Evolutionary conservation across 2,797 vertebrate genomes (phyloP).

Genomic region (Scolopax bukidnonensis): DNA sequence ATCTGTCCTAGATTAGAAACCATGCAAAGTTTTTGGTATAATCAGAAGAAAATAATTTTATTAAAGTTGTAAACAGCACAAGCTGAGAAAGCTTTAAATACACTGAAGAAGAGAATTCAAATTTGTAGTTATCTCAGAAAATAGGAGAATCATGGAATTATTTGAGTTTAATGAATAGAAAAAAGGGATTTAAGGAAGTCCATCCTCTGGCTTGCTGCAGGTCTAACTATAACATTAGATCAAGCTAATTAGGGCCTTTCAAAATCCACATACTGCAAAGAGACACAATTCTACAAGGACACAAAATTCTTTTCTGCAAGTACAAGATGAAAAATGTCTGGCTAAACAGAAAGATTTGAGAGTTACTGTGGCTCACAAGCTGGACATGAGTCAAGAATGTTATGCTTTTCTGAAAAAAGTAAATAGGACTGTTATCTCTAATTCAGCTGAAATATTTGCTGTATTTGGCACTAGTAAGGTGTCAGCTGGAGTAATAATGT

Average conservation of each 20-base stretch:
- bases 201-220: background rate
- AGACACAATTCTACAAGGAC: background rate
- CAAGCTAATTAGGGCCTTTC: background rate
- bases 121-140: background rate
- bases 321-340: background rate
- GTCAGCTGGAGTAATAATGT: slow-evolving; percentile 12
- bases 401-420: slow-evolving; percentile 9
- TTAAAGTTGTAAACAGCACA: background rate
- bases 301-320: background rate
- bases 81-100: background rate
- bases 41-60: background rate
- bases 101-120: background rate
- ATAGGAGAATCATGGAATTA: background rate
- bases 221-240: background rate
- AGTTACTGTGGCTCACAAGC: background rate
- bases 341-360: slow-evolving; percentile 15
- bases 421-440: slow-evolving; percentile 36
- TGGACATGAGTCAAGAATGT: slow-evolving; percentile 38
- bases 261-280: background rate
- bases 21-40: background rate
- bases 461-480: slow-evolving; percentile 28
- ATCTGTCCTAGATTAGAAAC: background rate
- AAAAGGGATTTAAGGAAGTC: background rate
- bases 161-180: background rate
- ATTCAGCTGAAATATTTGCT: slow-evolving; percentile 55